Conservation (phyloP, 2,113 vertebrate species). For the Cololabis saira region DNA sequence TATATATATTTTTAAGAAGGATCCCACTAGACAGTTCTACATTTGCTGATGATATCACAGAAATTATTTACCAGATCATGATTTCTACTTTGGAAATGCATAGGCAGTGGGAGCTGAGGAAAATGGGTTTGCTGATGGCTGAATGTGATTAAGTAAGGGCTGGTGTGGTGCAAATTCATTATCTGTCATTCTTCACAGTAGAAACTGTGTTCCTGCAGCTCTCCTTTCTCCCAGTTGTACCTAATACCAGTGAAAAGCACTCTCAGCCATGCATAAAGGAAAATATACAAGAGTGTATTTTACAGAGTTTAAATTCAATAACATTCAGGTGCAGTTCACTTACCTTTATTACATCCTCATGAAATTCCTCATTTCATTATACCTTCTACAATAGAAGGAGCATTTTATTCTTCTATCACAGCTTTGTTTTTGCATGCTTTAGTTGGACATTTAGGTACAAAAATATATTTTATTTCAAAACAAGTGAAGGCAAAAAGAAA, state of each 20-base stretch:
- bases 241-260: background rate
- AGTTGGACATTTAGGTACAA: too few relatives aligned
- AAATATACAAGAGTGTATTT: conserved; percentile 29
- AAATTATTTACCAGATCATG: conserved; percentile 68
- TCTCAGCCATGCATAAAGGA: conserved; percentile 4
- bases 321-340: background rate
- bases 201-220: conserved; percentile 33
- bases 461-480: too few relatives aligned
- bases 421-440: background rate
- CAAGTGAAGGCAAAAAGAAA: too few relatives aligned
- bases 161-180: conserved; percentile 65
- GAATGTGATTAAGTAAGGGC: conserved; percentile 63
- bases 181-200: conserved; percentile 59
- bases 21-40: conserved; percentile 34
- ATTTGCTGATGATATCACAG: conserved; percentile 52
- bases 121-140: conserved; percentile 69
- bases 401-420: conserved; percentile 21
- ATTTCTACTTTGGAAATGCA: conserved; percentile 58
- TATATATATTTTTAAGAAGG: background rate
- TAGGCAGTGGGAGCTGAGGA: conserved; percentile 48
- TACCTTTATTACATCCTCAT: conserved; percentile 10
- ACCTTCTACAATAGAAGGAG: background rate
- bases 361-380: conserved; percentile 8
- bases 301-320: conserved; percentile 21
- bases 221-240: conserved; percentile 9